A percentile compares a stretch with the other conserved stretches of the same genome.
Evolutionary conservation across 2,888 invertebrate genomes (phyloP).

Genomic region (Campoplex nolae): DNA sequence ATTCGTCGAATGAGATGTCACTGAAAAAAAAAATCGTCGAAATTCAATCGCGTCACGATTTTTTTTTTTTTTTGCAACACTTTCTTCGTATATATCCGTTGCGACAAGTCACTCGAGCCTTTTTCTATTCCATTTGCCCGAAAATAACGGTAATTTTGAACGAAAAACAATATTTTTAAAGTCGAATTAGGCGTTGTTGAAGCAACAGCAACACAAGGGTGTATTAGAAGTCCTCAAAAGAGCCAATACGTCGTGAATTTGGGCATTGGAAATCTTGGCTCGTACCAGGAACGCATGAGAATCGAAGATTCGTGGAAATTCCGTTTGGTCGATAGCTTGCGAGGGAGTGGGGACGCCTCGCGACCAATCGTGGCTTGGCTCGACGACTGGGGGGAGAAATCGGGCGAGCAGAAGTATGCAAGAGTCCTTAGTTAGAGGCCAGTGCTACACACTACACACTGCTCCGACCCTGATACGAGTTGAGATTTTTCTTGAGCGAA

Average conservation of each 20-base stretch:
- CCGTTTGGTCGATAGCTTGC: background rate
- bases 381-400: background rate
- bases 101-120: no score
- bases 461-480: background rate
- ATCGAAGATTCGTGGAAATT: background rate
- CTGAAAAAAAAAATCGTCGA: no score
- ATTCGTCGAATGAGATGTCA: no score
- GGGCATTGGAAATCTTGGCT: constrained; percentile 14
- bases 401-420: background rate
- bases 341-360: background rate
- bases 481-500: constrained; percentile 8
- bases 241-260: constrained; percentile 5
- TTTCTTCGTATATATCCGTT: no score
- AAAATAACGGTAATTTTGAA: no score
- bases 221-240: background rate
- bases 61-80: no score
- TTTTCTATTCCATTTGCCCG: no score
- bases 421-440: background rate
- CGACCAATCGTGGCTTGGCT: background rate
- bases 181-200: no score
- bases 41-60: no score
- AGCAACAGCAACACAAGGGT: no score
- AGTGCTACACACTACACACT: background rate
- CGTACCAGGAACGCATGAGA: background rate
- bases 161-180: no score